These are phyloP conservation scores for Hippoglossus stenolepis DNA, from an alignment of 2,113 vertebrate genomes.

Conservation along the genomic window DNA sequence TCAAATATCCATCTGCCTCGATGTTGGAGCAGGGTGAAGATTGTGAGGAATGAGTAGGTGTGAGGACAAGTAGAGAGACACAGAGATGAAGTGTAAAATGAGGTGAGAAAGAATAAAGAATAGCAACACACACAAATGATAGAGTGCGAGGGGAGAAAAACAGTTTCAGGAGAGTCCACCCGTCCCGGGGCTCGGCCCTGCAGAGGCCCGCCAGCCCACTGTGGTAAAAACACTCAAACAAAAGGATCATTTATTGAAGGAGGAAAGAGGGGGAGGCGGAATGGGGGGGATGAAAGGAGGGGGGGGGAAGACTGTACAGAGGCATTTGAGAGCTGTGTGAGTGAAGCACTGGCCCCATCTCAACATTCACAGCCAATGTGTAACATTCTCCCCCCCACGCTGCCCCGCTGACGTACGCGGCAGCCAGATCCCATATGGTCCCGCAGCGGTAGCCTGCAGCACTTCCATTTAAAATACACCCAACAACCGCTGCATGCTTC, in stretches of 20 bases:
- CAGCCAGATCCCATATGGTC: conserved; percentile 60
- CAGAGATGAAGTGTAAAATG: not conserved
- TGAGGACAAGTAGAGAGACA: not conserved
- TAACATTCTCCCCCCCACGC: conserved; percentile 71
- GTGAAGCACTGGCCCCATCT: conserved; percentile 78
- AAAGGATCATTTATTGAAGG: conserved; percentile 83
- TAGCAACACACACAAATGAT: conserved; percentile 32
- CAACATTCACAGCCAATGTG: conserved; percentile 84
- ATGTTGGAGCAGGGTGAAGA: conserved; percentile 43
- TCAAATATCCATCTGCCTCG: conserved; percentile 59
- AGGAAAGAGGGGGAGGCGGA: conserved; percentile 68
- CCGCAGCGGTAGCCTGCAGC: conserved; percentile 45
- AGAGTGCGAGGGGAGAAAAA: conserved; percentile 10
- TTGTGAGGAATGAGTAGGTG: not conserved
- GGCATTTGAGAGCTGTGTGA: conserved; percentile 74
- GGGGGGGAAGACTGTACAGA: conserved; percentile 69
- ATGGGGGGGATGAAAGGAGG: conserved; percentile 62
- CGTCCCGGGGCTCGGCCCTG: conserved; percentile 55
- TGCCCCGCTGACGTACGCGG: conserved; percentile 56
- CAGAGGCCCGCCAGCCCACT: conserved; percentile 61
- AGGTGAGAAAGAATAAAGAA: not conserved
- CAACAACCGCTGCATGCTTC: conserved; percentile 21
- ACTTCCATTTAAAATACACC: conserved; percentile 35
- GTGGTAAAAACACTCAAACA: conserved; percentile 73
- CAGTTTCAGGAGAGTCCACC: conserved; percentile 50